These are phyloP conservation scores for Tenualosa ilisha DNA, from an alignment of 2,797 vertebrate genomes.

Conservation along the genomic window DNA sequence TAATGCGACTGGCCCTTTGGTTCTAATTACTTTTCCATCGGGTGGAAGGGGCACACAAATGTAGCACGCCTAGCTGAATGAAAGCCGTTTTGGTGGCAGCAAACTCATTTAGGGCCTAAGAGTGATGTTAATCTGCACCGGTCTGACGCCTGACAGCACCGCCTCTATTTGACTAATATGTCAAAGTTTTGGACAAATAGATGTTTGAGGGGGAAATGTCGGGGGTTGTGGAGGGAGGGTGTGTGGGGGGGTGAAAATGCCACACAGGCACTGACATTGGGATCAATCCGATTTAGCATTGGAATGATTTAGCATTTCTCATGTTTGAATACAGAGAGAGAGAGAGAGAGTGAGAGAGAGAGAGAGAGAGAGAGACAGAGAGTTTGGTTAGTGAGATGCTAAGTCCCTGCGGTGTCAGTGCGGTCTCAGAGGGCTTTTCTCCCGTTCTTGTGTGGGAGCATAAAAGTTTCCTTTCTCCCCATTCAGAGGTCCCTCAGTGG, in stretches of 20 bases:
- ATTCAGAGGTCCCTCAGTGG: constrained; percentile 78
- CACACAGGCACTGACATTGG: constrained; percentile 79
- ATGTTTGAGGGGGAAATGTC: constrained; percentile 14
- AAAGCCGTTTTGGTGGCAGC: constrained; percentile 14
- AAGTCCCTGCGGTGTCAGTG: constrained; percentile 59
- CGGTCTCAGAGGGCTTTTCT: constrained; percentile 68
- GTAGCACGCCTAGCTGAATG: neutral
- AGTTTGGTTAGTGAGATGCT: constrained; percentile 75
- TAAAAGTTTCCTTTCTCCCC: constrained; percentile 81
- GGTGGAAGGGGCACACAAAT: constrained; percentile 4
- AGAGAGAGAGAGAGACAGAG: constrained; percentile 76
- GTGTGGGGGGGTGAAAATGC: constrained; percentile 68
- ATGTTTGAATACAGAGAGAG: constrained; percentile 77
- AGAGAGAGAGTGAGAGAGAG: constrained; percentile 78
- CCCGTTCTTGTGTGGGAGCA: constrained; percentile 69
- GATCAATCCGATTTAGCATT: constrained; percentile 73
- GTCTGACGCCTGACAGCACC: constrained; percentile 49
- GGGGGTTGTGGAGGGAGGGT: constrained; percentile 30
- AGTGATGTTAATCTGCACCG: constrained; percentile 44
- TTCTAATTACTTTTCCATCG: neutral
- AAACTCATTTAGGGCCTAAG: constrained; percentile 34
- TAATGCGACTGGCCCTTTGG: neutral
- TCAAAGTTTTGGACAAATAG: constrained; percentile 68
- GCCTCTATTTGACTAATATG: constrained; percentile 77
- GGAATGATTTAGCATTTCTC: constrained; percentile 78